phyloP scores from a whole-genome alignment of 1,140 invertebrate genomes.

The Caenorhabditis tropicalis region DNA sequence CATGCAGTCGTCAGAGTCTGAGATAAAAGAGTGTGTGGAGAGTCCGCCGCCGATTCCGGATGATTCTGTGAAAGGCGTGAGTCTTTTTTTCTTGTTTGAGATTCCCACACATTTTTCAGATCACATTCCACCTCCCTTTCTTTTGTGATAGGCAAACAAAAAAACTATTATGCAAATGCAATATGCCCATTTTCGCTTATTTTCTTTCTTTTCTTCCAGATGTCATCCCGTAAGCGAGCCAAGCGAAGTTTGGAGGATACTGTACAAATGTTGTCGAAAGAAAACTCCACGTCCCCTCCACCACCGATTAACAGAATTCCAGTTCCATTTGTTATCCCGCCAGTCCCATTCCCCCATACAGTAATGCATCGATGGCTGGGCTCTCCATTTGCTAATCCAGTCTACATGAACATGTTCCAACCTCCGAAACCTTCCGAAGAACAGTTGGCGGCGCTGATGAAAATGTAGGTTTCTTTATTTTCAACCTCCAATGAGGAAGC shows the following conservation, averaged over 20 bases:
- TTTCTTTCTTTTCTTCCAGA: not conserved
- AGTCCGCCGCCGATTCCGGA: not conserved
- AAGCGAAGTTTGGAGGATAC: constrained; percentile 38
- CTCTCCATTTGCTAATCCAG: not conserved
- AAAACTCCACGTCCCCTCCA: not conserved
- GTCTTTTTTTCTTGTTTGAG: constrained; percentile 13
- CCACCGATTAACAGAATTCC: not conserved
- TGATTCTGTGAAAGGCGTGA: constrained; percentile 1
- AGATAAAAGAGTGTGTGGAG: not conserved
- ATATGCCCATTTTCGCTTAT: not conserved
- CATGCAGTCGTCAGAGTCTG: not conserved
- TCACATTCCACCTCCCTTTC: not conserved
- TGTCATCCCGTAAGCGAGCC: constrained; percentile 21
- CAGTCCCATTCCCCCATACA: not conserved
- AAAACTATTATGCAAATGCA: constrained; percentile 2
- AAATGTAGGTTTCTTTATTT: constrained; percentile 9
- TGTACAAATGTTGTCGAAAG: constrained; percentile 26
- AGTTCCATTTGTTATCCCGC: not conserved
- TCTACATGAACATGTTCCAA: not conserved
- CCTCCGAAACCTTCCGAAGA: not conserved
- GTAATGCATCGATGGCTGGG: not conserved
- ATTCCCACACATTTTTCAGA: constrained; percentile 40
- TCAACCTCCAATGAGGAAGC: too few species aligned
- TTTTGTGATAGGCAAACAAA: not conserved
- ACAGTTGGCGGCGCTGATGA: not conserved